These are phyloP conservation scores for Mionectes macconnelli DNA, from an alignment of 2,113 vertebrate species.

Conservation along the genomic window DNA sequence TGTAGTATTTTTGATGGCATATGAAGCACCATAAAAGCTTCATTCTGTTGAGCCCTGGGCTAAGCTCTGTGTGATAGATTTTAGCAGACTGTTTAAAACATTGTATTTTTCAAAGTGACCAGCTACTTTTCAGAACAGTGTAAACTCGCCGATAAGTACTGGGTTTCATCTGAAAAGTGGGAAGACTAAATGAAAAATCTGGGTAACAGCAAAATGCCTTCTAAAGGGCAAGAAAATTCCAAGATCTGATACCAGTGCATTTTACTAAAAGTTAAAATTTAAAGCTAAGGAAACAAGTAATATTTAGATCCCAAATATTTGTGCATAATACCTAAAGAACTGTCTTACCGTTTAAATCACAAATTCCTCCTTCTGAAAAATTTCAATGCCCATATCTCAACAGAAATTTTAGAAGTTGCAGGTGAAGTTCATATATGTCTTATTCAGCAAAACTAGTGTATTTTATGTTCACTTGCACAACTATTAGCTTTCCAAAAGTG, in stretches of 20 bases:
- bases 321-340: neutral
- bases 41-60: neutral
- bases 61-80: neutral
- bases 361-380: neutral
- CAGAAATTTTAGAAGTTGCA: neutral
- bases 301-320: neutral
- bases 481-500: neutral
- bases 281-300: neutral
- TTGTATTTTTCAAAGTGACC: neutral
- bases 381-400: neutral
- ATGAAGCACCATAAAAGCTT: neutral
- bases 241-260: neutral
- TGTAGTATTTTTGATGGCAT: neutral
- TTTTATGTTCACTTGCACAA: neutral
- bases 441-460: neutral
- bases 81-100: neutral
- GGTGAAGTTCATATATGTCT: neutral
- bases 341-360: neutral
- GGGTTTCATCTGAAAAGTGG: neutral
- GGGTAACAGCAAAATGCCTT: neutral
- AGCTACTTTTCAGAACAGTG: neutral
- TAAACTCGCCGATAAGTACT: neutral
- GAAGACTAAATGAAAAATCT: neutral
- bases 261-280: neutral
- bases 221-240: neutral